Evolutionary conservation across 2,113 vertebrate genomes (phyloP).

Genomic region (Pomatorhinus ruficollis): DNA sequence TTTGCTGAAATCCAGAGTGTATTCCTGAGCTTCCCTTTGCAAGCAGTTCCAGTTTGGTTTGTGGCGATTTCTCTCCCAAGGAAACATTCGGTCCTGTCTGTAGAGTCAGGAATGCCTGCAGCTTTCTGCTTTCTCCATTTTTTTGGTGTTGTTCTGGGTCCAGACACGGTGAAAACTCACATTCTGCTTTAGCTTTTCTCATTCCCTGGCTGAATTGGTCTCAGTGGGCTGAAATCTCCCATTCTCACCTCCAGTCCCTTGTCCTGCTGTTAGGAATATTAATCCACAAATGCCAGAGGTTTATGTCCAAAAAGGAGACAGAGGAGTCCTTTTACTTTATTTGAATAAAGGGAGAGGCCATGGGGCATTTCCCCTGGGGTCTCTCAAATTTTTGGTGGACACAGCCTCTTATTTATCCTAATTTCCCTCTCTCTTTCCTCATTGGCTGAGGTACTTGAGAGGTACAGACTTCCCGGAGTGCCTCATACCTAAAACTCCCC

Average conservation of each 20-base stretch:
- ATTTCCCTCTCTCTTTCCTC: too few relatives aligned
- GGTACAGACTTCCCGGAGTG: too few relatives aligned
- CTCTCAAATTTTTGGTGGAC: too few relatives aligned
- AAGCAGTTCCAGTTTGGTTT: not conserved
- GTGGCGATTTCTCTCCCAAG: not conserved
- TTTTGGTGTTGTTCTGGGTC: not conserved
- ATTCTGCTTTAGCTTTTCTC: not conserved
- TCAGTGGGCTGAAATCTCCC: not conserved
- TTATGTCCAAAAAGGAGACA: too few relatives aligned
- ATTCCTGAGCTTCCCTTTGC: not conserved
- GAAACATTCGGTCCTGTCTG: not conserved
- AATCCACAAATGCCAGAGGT: too few relatives aligned
- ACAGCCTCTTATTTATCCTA: too few relatives aligned
- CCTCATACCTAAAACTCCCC: too few relatives aligned
- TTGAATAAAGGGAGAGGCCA: too few relatives aligned
- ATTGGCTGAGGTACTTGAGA: too few relatives aligned
- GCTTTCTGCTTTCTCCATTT: not conserved
- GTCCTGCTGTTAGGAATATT: not conserved
- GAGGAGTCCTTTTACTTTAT: too few relatives aligned
- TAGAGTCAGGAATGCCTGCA: not conserved
- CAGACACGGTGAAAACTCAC: not conserved
- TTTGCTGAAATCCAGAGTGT: accelerated
- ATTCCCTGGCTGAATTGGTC: not conserved
- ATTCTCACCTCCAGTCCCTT: not conserved
- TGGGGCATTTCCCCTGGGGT: too few relatives aligned